A percentile compares a stretch with the other conserved stretches of the same genome.
These are phyloP conservation scores for Probosciger aterrimus DNA, from an alignment of 2,113 vertebrate genomes.

Conservation along the genomic window DNA sequence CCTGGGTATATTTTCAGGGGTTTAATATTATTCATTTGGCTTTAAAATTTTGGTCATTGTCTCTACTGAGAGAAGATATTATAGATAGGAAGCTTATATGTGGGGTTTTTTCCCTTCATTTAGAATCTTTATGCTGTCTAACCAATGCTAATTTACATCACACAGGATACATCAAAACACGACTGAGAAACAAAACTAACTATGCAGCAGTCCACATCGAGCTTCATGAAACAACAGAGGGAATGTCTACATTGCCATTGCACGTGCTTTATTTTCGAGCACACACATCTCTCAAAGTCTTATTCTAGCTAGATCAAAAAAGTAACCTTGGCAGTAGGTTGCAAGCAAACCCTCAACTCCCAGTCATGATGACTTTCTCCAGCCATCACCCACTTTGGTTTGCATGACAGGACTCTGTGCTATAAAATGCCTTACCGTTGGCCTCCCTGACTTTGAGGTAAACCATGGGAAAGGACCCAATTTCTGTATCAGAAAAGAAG, in stretches of 20 bases:
- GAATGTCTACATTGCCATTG: not conserved
- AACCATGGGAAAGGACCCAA: not conserved
- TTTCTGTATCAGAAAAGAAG: not conserved
- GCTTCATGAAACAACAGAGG: not conserved
- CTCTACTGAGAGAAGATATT: not conserved
- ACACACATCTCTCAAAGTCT: not conserved
- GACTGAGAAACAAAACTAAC: not conserved
- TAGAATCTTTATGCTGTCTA: not conserved
- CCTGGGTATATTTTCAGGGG: not conserved
- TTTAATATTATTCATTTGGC: not conserved
- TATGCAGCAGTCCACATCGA: accelerated
- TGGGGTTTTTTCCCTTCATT: not conserved
- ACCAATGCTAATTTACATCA: not conserved
- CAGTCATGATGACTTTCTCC: not conserved
- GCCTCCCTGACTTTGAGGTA: not conserved
- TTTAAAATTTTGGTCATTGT: not conserved
- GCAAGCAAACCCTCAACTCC: not conserved
- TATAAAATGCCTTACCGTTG: not conserved
- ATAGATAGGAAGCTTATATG: not conserved
- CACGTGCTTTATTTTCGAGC: not conserved
- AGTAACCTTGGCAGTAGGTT: not conserved
- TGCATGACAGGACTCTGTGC: not conserved
- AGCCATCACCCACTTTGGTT: not conserved
- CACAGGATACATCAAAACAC: not conserved
- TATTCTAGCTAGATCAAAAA: not conserved